Conservation (phyloP, 2,888 invertebrate genomes). For the Calameuta pallipes region DNA sequence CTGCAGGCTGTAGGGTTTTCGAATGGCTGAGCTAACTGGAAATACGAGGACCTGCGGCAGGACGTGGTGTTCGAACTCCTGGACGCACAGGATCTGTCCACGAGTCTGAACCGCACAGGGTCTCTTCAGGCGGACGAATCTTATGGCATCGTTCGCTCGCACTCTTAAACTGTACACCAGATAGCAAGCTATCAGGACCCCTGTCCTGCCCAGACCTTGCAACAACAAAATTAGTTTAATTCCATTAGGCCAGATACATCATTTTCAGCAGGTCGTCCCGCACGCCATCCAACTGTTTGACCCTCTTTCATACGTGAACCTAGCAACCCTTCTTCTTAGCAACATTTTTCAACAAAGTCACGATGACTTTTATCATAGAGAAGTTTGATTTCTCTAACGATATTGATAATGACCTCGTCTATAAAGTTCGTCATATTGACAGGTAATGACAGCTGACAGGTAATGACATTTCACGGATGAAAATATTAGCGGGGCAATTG, state of each 20-base stretch:
- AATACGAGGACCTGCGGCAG: constrained; percentile 82
- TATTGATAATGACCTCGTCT: too few relatives aligned
- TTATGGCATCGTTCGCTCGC: constrained; percentile 82
- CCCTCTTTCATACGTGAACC: too few relatives aligned
- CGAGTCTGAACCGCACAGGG: constrained; percentile 85
- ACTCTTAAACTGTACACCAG: constrained; percentile 83
- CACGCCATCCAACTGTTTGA: background rate
- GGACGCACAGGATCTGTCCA: constrained; percentile 83
- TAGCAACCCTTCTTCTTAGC: too few relatives aligned
- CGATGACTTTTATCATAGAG: too few relatives aligned
- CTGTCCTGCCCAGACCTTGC: constrained; percentile 83
- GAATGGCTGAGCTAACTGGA: constrained; percentile 72
- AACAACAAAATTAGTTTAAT: constrained; percentile 25
- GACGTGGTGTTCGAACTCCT: constrained; percentile 84
- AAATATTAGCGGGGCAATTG: too few relatives aligned
- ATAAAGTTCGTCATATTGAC: too few relatives aligned
- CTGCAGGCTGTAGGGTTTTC: constrained; percentile 69
- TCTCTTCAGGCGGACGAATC: constrained; percentile 80
- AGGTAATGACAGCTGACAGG: too few relatives aligned
- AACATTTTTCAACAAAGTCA: too few relatives aligned
- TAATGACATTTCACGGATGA: too few relatives aligned
- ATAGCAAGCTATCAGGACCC: constrained; percentile 88
- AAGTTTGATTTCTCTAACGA: too few relatives aligned
- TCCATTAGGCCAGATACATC: background rate
- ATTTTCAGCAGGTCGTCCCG: background rate